Conservation (phyloP, 2,888 invertebrate species). For the Xylophagus ater region DNA sequence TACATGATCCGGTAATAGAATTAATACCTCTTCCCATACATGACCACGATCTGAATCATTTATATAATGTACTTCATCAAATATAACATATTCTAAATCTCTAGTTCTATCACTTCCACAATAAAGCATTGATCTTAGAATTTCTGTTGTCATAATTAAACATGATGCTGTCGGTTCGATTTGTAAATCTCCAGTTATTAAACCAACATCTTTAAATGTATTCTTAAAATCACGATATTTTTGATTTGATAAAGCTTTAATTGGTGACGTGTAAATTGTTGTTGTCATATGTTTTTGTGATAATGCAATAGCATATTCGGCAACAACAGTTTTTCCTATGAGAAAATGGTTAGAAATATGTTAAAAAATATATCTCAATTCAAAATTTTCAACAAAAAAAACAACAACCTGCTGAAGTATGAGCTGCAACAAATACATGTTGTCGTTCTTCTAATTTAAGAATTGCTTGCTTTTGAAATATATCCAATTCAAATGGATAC, state of each 20-base stretch:
- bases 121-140: constrained; percentile 91
- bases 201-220: constrained; percentile 83
- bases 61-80: constrained; percentile 98
- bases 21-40: constrained; percentile 98
- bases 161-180: constrained; percentile 89
- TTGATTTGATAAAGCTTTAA: constrained; percentile 97
- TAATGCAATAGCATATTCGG: constrained; percentile 97
- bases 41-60: constrained; percentile 96
- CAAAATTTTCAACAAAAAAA: too few species aligned
- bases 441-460: constrained; percentile 85
- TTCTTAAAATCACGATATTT: constrained; percentile 95
- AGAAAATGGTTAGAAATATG: constrained; percentile 1
- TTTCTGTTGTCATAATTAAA: constrained; percentile 99
- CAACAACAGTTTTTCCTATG: constrained; percentile 89
- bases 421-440: constrained; percentile 97
- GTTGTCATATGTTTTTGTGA: constrained; percentile 86
- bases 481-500: constrained; percentile 88
- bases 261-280: constrained; percentile 95
- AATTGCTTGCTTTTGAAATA: constrained; percentile 95
- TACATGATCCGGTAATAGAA: constrained; percentile 87
- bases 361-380: background rate
- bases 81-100: constrained; percentile 96
- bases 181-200: constrained; percentile 92
- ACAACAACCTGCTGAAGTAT: constrained; percentile 96
- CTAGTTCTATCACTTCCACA: constrained; percentile 88